Evolutionary conservation across 2,888 invertebrate genomes (phyloP), one percentile per base, ranked within the genome.

Genomic region (Leucophenga maculata): DNA sequence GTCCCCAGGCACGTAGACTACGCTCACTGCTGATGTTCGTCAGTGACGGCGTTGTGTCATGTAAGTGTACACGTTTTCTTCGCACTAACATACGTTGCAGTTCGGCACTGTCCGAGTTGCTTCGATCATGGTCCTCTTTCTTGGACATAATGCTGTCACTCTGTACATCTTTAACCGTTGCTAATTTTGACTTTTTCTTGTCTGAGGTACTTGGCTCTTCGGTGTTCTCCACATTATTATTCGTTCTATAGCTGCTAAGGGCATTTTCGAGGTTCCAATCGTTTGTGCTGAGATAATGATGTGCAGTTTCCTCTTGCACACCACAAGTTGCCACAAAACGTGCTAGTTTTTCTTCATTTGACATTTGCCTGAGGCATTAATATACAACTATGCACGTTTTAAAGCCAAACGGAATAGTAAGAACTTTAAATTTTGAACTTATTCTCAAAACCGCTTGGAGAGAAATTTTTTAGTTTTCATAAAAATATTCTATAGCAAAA

Each of bases 1-100:
- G 74, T 0, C 83, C 80, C 80, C 80, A 80, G 20, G 75, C 69
- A 0, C 75, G 70, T 62, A 83, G 4, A 48, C 80, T 83, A 6
- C 76, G 80, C 32, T 78, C 76, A 67, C 80, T 80, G 18, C 75
- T 76, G 6, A 68, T 71, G 3, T 69, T 74, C n/a, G 84, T 82
- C 46, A 83, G 44, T 0, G 83, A 77, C 3, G 78, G 84, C 0
- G 80, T 83, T 0, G 80, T 82, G 64, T 71, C 59, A 0, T 72
- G 72, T 4, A 75, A 72, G 16, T 71, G 68, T 1, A 79, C 75
- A 1, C 69, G 72, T 16, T 73, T 82, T 0, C 57, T 48, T 14
- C 50, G 26, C 0, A 31, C 57, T 0, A 26, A 1, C 3, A 64
- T 48, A 16, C 55, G 62, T 11, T 57, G 69, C 13, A 16, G 57